Conservation (phyloP, 1,140 invertebrate species). For the Geopemphigus sp. region DNA sequence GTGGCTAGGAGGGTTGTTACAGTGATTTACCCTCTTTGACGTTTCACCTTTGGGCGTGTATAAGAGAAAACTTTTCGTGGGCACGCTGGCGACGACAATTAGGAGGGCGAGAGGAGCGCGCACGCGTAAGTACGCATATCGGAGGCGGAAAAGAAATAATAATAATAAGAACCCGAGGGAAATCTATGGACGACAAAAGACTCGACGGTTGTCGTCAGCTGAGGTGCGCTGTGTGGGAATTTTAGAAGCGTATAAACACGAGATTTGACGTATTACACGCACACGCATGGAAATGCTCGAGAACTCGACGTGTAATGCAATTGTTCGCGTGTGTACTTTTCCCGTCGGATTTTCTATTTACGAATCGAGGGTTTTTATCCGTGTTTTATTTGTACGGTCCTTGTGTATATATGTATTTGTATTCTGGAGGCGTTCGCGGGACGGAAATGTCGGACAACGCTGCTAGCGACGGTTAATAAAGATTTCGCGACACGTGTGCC, state of each 20-base stretch:
- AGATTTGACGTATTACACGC: conserved; percentile 20
- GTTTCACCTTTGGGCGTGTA: neutral
- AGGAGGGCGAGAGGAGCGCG: neutral
- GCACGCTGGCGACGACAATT: neutral
- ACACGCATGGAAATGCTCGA: neutral
- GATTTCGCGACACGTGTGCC: no score
- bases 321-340: no score
- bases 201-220: neutral
- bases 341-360: no score
- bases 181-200: conserved; percentile 26
- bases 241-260: conserved; percentile 17
- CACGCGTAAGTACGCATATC: neutral
- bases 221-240: conserved; percentile 9
- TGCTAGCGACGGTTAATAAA: no score
- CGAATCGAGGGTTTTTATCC: no score
- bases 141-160: neutral
- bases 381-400: no score
- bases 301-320: neutral
- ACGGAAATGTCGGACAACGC: neutral
- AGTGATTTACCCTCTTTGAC: neutral
- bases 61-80: neutral
- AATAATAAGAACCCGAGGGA: conserved; percentile 8
- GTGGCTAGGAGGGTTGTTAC: neutral
- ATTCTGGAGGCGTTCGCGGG: neutral
- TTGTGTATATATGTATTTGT: no score